Base-by-base conservation (phyloP, 1,140 invertebrate species). In the Bombus affinis region DNA sequence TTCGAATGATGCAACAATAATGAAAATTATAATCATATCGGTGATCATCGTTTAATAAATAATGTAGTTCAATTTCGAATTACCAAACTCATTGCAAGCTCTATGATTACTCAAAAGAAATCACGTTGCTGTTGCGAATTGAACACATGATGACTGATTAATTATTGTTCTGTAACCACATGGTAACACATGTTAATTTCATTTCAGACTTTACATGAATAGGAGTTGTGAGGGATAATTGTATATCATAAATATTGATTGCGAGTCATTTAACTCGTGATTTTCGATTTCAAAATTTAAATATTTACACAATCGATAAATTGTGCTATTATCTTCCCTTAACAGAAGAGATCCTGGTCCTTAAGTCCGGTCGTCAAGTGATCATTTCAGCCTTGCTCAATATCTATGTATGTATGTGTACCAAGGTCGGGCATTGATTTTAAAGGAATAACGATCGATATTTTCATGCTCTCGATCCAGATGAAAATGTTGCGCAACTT, bases 381-480 rank as follows among this genome's bases (percentile, higher is more conserved):
- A 22, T 37, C 10, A 53, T 62, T 66, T 44, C 44, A 65, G 12
- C 12, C 25, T 83, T 83, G 59, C 81, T 53, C 42, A 83, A 83
- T 18, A 47, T 22, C 59, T n/a, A 62, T 5, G 25, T 62, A 62
- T 13, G 15, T 70, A 62, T 47, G 32, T 65, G 35, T 76, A 83
- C 35, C 59, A 83, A 76, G 81, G 81, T 76, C 72, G 35, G 4
- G 35, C 3, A 6, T 57, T 53, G 10, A 72, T 37, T 10, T 37
- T 10, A 28, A 62, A 42, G 39, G 44, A n/a, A 62, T 70, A 37
- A 72, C 79, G 68, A 83, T 53, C 59, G 42, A 76, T 10, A 22
- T 83, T 65, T 83, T 25, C 32, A n/a, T 82, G 42, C 81, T 47
- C 32, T n/a, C 44, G 8, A 83, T 76, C 18, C 44, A 75, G 32